A percentile compares a stretch with the other conserved stretches of the same genome.
These are phyloP conservation scores for Sinopyrophorus schimmeli DNA, from an alignment of 2,888 invertebrate species.

Conservation along the genomic window DNA sequence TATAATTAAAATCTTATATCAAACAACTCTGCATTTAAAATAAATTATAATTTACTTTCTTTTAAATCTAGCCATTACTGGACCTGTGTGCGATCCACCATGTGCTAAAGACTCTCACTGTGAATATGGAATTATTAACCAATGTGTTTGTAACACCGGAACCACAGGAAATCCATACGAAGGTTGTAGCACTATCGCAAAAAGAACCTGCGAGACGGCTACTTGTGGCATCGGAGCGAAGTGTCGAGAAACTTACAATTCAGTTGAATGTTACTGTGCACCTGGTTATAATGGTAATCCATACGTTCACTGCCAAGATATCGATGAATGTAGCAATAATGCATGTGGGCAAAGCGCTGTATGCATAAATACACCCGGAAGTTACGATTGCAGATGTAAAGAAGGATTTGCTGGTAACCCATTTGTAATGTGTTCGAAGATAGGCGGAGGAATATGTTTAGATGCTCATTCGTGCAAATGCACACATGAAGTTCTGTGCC, in stretches of 20 bases:
- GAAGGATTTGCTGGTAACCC: constrained; percentile 86
- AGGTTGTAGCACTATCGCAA: constrained; percentile 72
- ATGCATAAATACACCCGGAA: constrained; percentile 87
- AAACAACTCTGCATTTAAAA: too few species aligned
- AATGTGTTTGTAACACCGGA: constrained; percentile 83
- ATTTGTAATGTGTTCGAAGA: constrained; percentile 76
- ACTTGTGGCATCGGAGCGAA: constrained; percentile 79
- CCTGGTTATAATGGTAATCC: constrained; percentile 86
- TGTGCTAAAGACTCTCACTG: constrained; percentile 88
- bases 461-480: constrained; percentile 73
- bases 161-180: constrained; percentile 87
- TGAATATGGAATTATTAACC: constrained; percentile 75
- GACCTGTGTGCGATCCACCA: constrained; percentile 76
- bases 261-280: constrained; percentile 80
- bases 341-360: constrained; percentile 84
- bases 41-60: too few species aligned
- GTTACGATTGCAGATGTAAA: constrained; percentile 87
- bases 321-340: constrained; percentile 77
- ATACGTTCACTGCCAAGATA: constrained; percentile 80
- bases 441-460: constrained; percentile 70
- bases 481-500: constrained; percentile 71
- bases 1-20: too few species aligned
- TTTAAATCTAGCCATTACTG: constrained; percentile 67
- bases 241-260: constrained; percentile 74
- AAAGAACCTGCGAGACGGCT: constrained; percentile 70